Percentiles rank a stretch among this genome's conserved stretches.
phyloP scores from a whole-genome alignment of 1,140 invertebrate species.

The Aphelinus atriplicis region DNA sequence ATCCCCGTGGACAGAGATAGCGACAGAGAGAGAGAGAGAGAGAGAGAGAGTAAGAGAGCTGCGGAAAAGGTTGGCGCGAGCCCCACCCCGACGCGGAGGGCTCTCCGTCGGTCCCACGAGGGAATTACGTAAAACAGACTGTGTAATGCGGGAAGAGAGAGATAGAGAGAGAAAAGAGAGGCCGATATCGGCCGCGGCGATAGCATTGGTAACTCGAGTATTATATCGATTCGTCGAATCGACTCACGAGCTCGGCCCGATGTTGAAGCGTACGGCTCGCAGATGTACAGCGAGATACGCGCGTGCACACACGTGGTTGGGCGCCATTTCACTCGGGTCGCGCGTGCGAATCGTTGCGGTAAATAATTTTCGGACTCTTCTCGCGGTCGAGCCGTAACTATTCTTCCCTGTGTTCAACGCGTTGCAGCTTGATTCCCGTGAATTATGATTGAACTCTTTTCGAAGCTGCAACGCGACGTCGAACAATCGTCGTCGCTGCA shows the following conservation, averaged over 20 bases:
- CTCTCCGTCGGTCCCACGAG: constrained; percentile 2
- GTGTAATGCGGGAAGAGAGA: neutral
- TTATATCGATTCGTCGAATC: constrained; percentile 32
- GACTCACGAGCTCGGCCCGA: constrained; percentile 22
- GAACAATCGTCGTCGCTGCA: too few relatives aligned
- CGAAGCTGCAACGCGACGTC: too few relatives aligned
- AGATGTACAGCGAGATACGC: neutral
- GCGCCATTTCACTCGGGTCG: neutral
- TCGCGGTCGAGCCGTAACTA: too few relatives aligned
- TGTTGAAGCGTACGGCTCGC: too few relatives aligned
- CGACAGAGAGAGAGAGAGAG: constrained; percentile 4
- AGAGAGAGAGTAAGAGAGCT: neutral
- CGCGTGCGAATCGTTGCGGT: constrained; percentile 2
- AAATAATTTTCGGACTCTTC: neutral
- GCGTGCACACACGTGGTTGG: constrained; percentile 1
- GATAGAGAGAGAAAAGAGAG: neutral
- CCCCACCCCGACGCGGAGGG: too few relatives aligned
- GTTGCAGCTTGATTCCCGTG: too few relatives aligned
- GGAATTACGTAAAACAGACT: constrained; percentile 37
- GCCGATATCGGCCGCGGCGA: neutral
- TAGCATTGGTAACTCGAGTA: constrained; percentile 9
- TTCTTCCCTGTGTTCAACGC: too few relatives aligned
- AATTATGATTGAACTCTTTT: too few relatives aligned
- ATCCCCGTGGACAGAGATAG: constrained; percentile 21
- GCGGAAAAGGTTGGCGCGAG: neutral